Conservation (phyloP, 2,797 vertebrate species). For the Sebastolobus alascanus region DNA sequence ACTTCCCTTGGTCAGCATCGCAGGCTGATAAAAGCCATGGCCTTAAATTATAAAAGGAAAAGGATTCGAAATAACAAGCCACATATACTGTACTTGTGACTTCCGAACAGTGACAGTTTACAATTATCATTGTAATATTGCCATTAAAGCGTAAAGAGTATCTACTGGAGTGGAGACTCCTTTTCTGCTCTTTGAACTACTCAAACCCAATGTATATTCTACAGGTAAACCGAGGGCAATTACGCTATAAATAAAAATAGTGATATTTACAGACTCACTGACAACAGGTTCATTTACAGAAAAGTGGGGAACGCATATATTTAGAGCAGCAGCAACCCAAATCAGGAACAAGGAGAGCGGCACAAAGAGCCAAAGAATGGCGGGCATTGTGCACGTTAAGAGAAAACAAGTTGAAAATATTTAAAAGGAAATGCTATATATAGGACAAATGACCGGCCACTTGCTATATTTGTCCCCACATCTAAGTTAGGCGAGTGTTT, state of each 20-base stretch:
- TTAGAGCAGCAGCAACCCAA: slow-evolving; percentile 43
- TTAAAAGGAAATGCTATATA: slow-evolving; percentile 68
- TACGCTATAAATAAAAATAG: slow-evolving; percentile 29
- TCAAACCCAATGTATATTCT: not conserved
- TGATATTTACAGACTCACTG: slow-evolving; percentile 44
- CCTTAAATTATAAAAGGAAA: slow-evolving; percentile 21
- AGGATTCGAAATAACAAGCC: not conserved
- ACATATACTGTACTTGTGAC: not conserved
- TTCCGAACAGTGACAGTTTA: not conserved
- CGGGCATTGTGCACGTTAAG: slow-evolving; percentile 50
- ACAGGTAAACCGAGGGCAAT: slow-evolving; percentile 7
- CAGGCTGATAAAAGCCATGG: slow-evolving; percentile 32
- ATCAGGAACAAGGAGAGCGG: slow-evolving; percentile 43
- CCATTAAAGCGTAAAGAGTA: not conserved
- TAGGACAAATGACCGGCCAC: slow-evolving; percentile 58
- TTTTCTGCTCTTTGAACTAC: not conserved
- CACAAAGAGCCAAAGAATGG: slow-evolving; percentile 55
- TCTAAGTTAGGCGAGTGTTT: slow-evolving; percentile 55
- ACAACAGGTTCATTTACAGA: slow-evolving; percentile 57
- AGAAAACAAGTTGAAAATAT: slow-evolving; percentile 64
- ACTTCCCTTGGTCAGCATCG: slow-evolving; percentile 24
- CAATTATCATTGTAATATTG: not conserved
- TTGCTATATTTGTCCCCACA: slow-evolving; percentile 63
- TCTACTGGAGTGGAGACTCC: not conserved
- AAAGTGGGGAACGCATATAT: slow-evolving; percentile 33